A percentile compares a stretch with the other conserved stretches of the same genome.
Conservation (phyloP, 2,113 vertebrate species). For the Hyaena hyaena region DNA sequence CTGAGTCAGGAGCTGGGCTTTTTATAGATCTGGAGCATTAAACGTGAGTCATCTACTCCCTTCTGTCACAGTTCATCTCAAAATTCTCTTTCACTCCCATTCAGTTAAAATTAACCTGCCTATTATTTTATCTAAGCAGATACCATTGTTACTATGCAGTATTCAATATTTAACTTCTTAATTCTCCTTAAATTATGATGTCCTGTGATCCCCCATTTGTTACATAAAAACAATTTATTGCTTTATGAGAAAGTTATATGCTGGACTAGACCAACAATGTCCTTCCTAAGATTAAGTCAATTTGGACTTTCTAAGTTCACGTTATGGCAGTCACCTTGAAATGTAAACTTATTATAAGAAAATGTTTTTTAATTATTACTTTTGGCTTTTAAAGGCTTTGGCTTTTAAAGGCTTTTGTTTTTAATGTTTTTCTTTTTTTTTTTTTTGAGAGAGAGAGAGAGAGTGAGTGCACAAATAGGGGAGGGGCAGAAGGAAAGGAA, state of each 20-base stretch:
- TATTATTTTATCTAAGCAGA: constrained; percentile 51
- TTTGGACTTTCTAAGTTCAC: background rate
- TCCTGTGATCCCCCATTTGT: background rate
- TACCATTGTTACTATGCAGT: background rate
- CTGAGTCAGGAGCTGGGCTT: constrained; percentile 52
- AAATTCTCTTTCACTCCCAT: constrained; percentile 47
- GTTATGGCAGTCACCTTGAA: background rate
- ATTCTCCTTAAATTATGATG: background rate
- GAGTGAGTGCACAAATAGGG: no score
- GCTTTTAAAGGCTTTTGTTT: background rate
- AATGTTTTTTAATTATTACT: background rate
- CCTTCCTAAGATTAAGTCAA: background rate
- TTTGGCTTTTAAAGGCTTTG: background rate
- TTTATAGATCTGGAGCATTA: constrained; percentile 52
- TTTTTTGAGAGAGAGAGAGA: no score
- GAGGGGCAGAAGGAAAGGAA: no score
- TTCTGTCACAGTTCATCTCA: constrained; percentile 48
- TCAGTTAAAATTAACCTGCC: constrained; percentile 56
- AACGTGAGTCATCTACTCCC: constrained; percentile 59
- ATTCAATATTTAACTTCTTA: constrained; percentile 49
- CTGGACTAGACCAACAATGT: background rate
- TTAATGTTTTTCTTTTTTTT: background rate
- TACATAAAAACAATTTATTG: constrained; percentile 2
- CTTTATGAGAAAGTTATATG: background rate
- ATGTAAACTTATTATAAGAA: constrained; percentile 13